Evolutionary conservation across 2,888 invertebrate species (phyloP), one percentile per base, ranked within the genome.

Genomic region (Xanthia togata): DNA sequence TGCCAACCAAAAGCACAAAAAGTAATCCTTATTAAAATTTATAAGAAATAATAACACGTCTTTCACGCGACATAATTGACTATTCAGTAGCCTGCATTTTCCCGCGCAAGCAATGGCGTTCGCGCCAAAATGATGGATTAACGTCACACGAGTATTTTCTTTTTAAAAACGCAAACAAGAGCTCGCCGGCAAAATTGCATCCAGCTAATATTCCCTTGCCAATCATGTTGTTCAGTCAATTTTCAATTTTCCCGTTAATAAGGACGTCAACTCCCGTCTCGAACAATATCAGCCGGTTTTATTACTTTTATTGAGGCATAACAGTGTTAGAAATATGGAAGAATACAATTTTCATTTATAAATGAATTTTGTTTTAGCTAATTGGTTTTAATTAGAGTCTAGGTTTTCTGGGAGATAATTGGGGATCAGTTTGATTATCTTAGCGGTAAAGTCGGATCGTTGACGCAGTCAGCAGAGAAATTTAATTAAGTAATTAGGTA

Each of bases 231-330:
- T 91, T 92, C 93, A 95, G 94, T 96, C 95, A 96, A 95, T 96
- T 96, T 96, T 95, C 96, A 96, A 96, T 96, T 96, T 96, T 93
- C 95, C 92, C 94, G 90, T 93, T 96, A 96, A 96, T 96, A 96
- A 96, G 95, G 93, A 92, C 94, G 96, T 95, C 96, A 95, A 88
- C 91, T 88, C 89, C 88, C 92, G 92, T 92, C 90, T 91, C 87
- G 89, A 89, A 95, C 95, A 95, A 94, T 95, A 93, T 93, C 91
- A 89, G 84, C 84, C 76, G 87, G 92, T 92, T 92, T 94, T 93
- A 41, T 41, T 41, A 41, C 41, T 41, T 41, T 41, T 41, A 93
- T 93, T 93, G 89, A 85, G 82, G 82, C 85, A 84, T 81, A 83
- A 82, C 81, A 70, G 73, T 81, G 74, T 84, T 82, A 67, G 71